A percentile compares a stretch with the other conserved stretches of the same genome.
phyloP scores from a whole-genome alignment of 2,888 invertebrate genomes.

The Globia sparganii region DNA sequence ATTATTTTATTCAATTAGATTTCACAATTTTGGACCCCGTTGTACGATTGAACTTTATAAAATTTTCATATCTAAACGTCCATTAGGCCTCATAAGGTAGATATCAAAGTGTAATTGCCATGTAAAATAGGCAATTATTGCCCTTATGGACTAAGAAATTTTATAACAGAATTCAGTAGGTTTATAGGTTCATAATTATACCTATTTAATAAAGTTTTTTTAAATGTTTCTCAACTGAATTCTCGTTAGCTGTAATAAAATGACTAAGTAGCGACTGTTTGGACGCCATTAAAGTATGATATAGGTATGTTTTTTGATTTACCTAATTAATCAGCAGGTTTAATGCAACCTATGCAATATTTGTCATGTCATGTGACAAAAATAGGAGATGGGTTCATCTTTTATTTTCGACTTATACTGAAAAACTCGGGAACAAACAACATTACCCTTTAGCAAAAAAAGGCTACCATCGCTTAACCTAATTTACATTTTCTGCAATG shows the following conservation, averaged over 20 bases:
- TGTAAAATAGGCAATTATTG: not conserved
- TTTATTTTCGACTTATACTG: not conserved
- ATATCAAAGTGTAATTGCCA: not conserved
- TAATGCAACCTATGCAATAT: slow-evolving; percentile 9
- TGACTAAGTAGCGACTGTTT: slow-evolving; percentile 1
- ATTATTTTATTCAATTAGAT: slow-evolving; percentile 70
- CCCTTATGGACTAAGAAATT: slow-evolving; percentile 5
- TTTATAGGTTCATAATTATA: slow-evolving; percentile 4
- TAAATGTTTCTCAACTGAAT: not conserved
- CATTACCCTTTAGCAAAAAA: not conserved
- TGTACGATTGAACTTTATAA: slow-evolving; percentile 55
- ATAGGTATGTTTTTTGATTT: slow-evolving; percentile 42
- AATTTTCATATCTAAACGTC: slow-evolving; percentile 49
- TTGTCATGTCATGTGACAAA: not conserved
- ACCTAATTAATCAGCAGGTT: slow-evolving; percentile 3
- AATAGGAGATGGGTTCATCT: slow-evolving; percentile 1
- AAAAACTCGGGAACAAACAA: not conserved
- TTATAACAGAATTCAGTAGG: not conserved
- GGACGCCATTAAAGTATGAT: slow-evolving; percentile 18
- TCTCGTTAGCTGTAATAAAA: slow-evolving; percentile 8
- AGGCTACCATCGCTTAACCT: too few species aligned
- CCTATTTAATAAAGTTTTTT: not conserved
- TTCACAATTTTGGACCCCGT: slow-evolving; percentile 54
- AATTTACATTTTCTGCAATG: too few species aligned
- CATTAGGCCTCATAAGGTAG: slow-evolving; percentile 2